Base-by-base conservation (phyloP, 2,113 vertebrate species). In the Neotragus moschatus region DNA sequence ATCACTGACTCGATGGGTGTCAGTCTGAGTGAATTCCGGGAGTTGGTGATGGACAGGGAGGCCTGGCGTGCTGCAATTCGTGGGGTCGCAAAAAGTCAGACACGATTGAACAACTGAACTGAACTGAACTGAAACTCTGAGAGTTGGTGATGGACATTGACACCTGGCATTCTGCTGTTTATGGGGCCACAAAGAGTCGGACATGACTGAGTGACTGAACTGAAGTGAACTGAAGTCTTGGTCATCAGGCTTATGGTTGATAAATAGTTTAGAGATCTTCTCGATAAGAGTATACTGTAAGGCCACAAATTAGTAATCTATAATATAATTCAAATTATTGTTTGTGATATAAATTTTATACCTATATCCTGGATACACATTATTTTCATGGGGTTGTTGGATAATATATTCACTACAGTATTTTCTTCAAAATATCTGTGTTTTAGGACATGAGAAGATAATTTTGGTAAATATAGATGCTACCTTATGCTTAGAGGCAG, bases 251-350 rank as follows among this genome's bases (percentile, higher is more conserved):
- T 84, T 73, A 3, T 25, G 3, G 10, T n/a, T 96, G 15, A 12
- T 60, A 84, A 79, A 87, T 60, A 75, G 21, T 0, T 21, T 70
- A n/a, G 75, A 58, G 33, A 60, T 14, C 9, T 63, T 49, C 5
- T 58, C 58, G 10, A n/a, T 89, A 53, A 28, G 30, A 58, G 45
- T 80, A 75, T 89, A 87, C 39, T 60, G 21, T 70, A 55, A 87
- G 47, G 6, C 9, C 30, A 79, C 9, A 88, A 84, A 84, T 91
- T 91, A 63, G 55, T 30, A 93, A 81, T 63, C 93, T 56, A 80
- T 49, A n/a, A 53, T 80, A 55, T 55, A 49, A 49, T 84, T 90
- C 5, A 96, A 89, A 53, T 85, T 81, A 82, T 77, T 56, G 6
- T 33, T 87, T 89, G 16, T 45, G 17, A 55, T 43, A 49, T 73